Percentiles rank a stretch among this genome's conserved stretches.
Conservation (phyloP, 2,113 vertebrate genomes). For the Oncorhynchus gorbuscha region DNA sequence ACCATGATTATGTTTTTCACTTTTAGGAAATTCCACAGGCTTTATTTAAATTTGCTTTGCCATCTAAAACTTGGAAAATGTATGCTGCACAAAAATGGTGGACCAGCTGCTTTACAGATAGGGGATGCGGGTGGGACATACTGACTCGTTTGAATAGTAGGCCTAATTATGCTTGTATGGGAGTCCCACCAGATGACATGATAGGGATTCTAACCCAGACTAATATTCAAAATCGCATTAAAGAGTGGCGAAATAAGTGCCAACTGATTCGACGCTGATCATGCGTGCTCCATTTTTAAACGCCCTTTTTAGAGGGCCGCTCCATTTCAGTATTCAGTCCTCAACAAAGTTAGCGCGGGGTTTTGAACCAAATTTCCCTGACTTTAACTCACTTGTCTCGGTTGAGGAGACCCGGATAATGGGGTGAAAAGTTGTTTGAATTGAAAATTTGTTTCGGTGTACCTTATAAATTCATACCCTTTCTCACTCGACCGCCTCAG, state of each 20-base stretch:
- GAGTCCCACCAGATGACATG: conserved; percentile 97
- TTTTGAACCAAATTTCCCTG: conserved; percentile 79
- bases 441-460: conserved; percentile 93
- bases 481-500: conserved; percentile 87
- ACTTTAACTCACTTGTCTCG: conserved; percentile 86
- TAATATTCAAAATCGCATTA: conserved; percentile 82
- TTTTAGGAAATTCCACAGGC: not conserved
- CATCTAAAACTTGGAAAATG: conserved; percentile 55
- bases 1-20: not conserved
- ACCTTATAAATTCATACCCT: conserved; percentile 99
- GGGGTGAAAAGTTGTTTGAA: conserved; percentile 89
- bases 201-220: conserved; percentile 79
- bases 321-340: conserved; percentile 82
- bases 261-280: conserved; percentile 71
- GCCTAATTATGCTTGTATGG: conserved; percentile 85
- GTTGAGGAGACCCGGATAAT: conserved; percentile 92
- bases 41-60: conserved; percentile 39
- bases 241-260: conserved; percentile 67
- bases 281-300: conserved; percentile 71
- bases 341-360: conserved; percentile 76
- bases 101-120: conserved; percentile 82
- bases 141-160: conserved; percentile 83
- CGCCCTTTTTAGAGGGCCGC: conserved; percentile 59
- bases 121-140: conserved; percentile 92
- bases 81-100: conserved; percentile 51